Conservation (phyloP, 92 coral and sea anemone species). For the Isaurus tuberculatus region DNA sequence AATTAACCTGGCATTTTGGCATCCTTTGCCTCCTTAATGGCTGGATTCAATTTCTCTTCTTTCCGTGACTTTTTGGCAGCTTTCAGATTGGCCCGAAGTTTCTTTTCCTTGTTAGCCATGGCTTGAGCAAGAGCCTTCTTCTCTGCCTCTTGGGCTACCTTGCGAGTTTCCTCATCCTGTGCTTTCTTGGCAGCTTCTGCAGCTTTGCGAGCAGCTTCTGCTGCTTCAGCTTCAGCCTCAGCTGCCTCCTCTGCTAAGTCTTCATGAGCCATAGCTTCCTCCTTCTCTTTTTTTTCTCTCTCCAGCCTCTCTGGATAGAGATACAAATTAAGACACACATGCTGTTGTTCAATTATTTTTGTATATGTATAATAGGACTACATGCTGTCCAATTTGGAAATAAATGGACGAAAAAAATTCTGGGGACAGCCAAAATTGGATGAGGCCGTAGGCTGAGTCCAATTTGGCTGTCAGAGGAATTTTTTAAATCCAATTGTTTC, state of each 20-base stretch:
- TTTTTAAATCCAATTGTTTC: too few species aligned
- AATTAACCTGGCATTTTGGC: constrained; percentile 92
- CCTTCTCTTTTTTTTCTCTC: constrained; percentile 79
- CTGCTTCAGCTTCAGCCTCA: constrained; percentile 95
- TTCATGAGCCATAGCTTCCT: constrained; percentile 96
- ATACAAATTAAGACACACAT: background rate
- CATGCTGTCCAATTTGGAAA: too few species aligned
- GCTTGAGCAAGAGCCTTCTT: constrained; percentile 98
- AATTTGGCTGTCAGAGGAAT: too few species aligned
- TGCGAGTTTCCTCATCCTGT: constrained; percentile 86
- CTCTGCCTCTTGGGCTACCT: constrained; percentile 97
- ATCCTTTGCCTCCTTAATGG: constrained; percentile 84
- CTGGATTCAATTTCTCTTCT: constrained; percentile 80
- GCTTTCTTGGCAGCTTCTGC: constrained; percentile 94
- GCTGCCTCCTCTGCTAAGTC: constrained; percentile 97
- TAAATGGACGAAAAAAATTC: too few species aligned
- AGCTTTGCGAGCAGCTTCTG: constrained; percentile 89
- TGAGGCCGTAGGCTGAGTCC: too few species aligned
- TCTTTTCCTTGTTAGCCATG: constrained; percentile 93
- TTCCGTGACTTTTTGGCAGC: constrained; percentile 93
- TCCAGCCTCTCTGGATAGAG: constrained; percentile 79
- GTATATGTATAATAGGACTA: too few species aligned
- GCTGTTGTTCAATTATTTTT: too few species aligned
- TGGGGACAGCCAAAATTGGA: too few species aligned
- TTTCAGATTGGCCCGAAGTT: constrained; percentile 87